Evolutionary conservation across 2,888 invertebrate genomes (phyloP), one percentile per base, ranked within the genome.

Genomic region (Acleris emargana): DNA sequence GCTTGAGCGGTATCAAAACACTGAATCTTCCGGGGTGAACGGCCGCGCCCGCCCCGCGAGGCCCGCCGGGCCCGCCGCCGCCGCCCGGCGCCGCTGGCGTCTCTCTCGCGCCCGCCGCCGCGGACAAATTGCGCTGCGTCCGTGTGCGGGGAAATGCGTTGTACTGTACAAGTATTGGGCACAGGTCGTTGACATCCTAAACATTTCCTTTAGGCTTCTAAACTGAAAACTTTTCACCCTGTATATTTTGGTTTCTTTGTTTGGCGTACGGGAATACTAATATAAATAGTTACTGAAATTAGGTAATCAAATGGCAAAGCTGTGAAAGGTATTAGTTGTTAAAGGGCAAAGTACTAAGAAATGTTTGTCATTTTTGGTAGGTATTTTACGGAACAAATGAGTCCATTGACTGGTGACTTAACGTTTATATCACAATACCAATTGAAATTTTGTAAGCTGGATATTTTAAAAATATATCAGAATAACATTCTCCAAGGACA

Each of bases 21-120:
- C 86, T 91, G 91, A 86, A 91, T 93, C 89, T 91, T 91, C 89
- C 91, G 92, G 91, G 93, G 92, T 93, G 87, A 90, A 90, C 80
- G 91, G 77, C 91, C 92, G 78, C 76, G 71, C 76, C 75, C 72
- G 78, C 81, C 82, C 83, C 38, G 38, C 32, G 9, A 28, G 32
- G 80, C 81, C 78, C 81, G 84, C 81, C 84, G 80, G 81, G 78
- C 80, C 80, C 80, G 79, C 81, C 80, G 28, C 80, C 74, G 75
- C 16, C 54, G 50, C 54, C 62, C 57, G 47, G 64, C 66, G 43
- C 53, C 58, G 52, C 58, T 58, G 54, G 71, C 74, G 73, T 81
- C 86, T 72, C 84, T 79, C 83, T 77, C 85, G 80, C 73, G 80
- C 80, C 38, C 83, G 75, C 78, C 78, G 68, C 73, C 50, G 87